Conservation (phyloP, 2,113 vertebrate species). For the Hiodon tergisus region DNA sequence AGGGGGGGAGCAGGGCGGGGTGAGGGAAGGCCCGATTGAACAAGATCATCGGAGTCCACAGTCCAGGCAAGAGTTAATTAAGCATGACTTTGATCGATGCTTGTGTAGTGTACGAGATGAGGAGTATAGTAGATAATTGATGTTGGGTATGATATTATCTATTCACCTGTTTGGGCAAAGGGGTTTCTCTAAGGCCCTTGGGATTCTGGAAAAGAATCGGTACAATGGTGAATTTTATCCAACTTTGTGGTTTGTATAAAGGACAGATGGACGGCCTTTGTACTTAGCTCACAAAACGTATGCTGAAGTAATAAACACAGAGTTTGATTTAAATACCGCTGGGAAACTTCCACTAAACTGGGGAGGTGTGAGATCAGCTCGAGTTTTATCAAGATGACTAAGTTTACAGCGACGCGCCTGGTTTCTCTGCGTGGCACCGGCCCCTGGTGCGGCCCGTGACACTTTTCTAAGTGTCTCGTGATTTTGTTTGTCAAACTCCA, state of each 20-base stretch:
- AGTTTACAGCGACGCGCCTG: conserved; percentile 8
- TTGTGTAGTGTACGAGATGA: no score
- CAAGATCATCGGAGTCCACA: no score
- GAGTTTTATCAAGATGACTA: conserved; percentile 1
- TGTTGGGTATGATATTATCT: no score
- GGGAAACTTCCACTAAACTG: background rate
- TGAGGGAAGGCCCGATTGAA: no score
- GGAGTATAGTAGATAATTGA: no score
- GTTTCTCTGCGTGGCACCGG: background rate
- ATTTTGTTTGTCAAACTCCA: conserved; percentile 20
- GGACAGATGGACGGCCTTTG: conserved; percentile 1
- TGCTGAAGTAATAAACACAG: background rate
- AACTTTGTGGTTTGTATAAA: background rate
- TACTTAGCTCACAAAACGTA: background rate
- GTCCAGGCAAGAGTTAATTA: no score
- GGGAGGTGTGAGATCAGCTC: background rate
- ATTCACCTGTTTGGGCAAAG: no score
- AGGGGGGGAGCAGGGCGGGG: no score
- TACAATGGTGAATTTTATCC: no score
- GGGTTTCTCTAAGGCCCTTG: no score
- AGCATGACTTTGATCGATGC: no score
- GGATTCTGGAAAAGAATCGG: no score
- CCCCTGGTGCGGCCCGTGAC: background rate
- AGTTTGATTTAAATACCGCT: conserved; percentile 12
- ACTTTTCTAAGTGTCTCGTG: conserved; percentile 11